These are phyloP conservation scores for Lacanobia wlatinum DNA, from an alignment of 2,888 invertebrate genomes.

Conservation along the genomic window DNA sequence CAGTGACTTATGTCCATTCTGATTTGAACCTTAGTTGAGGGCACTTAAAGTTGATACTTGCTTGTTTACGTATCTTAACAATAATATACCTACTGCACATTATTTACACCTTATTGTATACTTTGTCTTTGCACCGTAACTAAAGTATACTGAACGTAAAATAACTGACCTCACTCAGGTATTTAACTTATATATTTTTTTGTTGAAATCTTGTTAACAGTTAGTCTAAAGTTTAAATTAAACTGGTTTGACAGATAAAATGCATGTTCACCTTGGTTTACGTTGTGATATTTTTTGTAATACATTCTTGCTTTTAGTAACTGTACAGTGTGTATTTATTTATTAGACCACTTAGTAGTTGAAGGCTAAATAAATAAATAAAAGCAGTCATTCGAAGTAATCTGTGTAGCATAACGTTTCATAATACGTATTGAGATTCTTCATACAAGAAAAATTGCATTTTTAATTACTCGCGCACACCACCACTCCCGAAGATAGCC, in stretches of 20 bases:
- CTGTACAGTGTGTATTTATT: conserved; percentile 35
- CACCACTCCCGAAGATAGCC: no score
- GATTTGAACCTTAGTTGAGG: background rate
- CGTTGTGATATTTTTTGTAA: conserved; percentile 25
- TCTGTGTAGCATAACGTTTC: no score
- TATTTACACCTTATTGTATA: conserved; percentile 11
- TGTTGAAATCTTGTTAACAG: conserved; percentile 20
- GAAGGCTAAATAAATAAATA: background rate
- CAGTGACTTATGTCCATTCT: background rate
- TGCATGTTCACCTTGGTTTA: conserved; percentile 47
- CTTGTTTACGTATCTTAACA: background rate
- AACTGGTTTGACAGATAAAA: conserved; percentile 41
- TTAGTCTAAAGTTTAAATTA: conserved; percentile 23
- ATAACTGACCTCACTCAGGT: conserved; percentile 49
- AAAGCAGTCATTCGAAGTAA: background rate
- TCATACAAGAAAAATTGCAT: no score
- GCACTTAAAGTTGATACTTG: background rate
- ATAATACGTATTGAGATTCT: no score
- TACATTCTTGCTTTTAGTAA: conserved; percentile 18
- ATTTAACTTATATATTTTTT: conserved; percentile 34
- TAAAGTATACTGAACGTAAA: conserved; percentile 28
- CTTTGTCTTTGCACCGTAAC: background rate
- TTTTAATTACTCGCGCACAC: no score
- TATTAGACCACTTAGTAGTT: background rate
- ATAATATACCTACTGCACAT: background rate